Base-by-base conservation (phyloP, 2,888 invertebrate genomes). In the Ametastegia equiseti region DNA sequence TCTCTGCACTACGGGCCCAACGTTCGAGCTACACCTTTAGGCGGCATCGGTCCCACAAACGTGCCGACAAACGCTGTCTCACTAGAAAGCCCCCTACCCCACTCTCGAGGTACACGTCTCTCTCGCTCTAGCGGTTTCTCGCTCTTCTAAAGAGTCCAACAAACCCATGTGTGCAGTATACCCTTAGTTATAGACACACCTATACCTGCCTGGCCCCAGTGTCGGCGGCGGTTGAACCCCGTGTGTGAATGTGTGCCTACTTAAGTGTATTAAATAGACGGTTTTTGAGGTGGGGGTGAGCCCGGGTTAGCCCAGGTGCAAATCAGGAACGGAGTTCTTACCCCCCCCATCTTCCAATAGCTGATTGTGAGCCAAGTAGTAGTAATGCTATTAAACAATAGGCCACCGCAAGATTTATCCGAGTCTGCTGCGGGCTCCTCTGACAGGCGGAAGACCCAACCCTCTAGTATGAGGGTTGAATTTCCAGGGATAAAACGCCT, bases 11-110 rank as follows among this genome's bases (percentile, higher is more conserved):
- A 47, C 54, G 15, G 45, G 77, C 57, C 80, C 60, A 78, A 42
- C 57, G 78, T 60, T 78, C 60, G n/a, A 60, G 83, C 87, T 88
- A 86, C 86, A 87, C 88, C 88, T 89, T 83, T 86, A 87, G 86
- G 87, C 89, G 86, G 88, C 88, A 85, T 88, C 90, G 90, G 88
- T 86, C 85, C 86, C 88, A 88, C 91, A 91, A 90, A 91, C 90
- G 90, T 78, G 90, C 90, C 91, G 91, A 91, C 91, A 90, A 91
- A 90, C 91, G 90, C 84, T 90, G 91, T 90, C 90, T 88, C 88
- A 87, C 87, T 90, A 88, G 87, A 85, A 87, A 87, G 84, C 84
- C 85, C 86, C 83, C 85, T 83, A 65, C 83, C 84, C 80, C 82
- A 13, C 39, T 60, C 78, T 19, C 65, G 1, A 39, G 54, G 13